These are phyloP conservation scores for Oenanthe melanoleuca DNA, from an alignment of 2,113 vertebrate genomes.

Conservation along the genomic window DNA sequence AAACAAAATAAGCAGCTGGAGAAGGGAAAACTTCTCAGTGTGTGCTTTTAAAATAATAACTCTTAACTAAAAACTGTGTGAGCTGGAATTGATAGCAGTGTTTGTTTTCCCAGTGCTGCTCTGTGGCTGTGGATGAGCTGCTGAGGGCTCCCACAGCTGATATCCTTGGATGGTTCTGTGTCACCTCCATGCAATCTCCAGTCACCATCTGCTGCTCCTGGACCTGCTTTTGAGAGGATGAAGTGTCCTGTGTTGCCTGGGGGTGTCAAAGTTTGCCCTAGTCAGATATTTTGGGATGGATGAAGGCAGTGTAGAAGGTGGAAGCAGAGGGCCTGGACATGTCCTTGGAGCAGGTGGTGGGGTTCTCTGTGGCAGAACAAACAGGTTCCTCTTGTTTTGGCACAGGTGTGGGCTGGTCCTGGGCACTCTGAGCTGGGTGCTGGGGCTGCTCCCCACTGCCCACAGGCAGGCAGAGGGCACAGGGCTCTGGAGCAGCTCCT, in stretches of 20 bases:
- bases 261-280: not conserved
- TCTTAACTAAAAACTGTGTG: conserved; percentile 65
- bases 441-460: not conserved
- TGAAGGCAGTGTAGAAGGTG: not conserved
- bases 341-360: not conserved
- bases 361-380: not conserved
- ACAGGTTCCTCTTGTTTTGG: not conserved
- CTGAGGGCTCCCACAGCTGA: not conserved
- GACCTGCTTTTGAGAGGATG: not conserved
- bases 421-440: not conserved
- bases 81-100: conserved; percentile 46
- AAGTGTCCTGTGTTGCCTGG: not conserved
- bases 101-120: not conserved
- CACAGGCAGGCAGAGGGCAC: not conserved
- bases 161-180: not conserved
- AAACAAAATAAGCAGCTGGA: conserved; percentile 80
- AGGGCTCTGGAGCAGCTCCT: not conserved
- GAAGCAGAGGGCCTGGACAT: not conserved
- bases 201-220: not conserved
- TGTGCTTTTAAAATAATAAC: conserved; percentile 72
- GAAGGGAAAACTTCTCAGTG: conserved; percentile 69
- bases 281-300: not conserved
- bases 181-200: not conserved
- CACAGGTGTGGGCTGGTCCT: not conserved
- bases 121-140: not conserved